Evolutionary conservation across 2,113 vertebrate genomes (phyloP).

Genomic region (Galbula dea): DNA sequence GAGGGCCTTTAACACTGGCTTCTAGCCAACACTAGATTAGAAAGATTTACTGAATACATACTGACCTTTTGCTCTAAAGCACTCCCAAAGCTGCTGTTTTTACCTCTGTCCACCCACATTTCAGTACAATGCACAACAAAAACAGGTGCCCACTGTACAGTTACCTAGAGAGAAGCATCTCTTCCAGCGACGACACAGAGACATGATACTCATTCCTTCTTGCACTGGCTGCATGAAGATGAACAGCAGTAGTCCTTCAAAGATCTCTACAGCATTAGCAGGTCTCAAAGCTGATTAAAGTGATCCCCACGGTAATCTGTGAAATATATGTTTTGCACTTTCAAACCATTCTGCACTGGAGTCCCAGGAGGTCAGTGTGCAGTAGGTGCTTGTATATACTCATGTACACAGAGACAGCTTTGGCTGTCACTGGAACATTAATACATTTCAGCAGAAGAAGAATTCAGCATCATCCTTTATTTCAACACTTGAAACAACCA

Average conservation of each 20-base stretch:
- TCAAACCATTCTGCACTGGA: slow-evolving; percentile 1
- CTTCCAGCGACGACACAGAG: slow-evolving; percentile 25
- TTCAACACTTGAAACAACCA: neutral
- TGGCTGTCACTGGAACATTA: neutral
- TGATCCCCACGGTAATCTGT: slow-evolving; percentile 63
- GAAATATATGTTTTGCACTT: slow-evolving; percentile 57
- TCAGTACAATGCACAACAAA: neutral
- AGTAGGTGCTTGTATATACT: neutral
- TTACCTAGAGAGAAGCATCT: slow-evolving; percentile 66
- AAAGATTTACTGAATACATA: slow-evolving; percentile 2
- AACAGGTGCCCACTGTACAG: neutral
- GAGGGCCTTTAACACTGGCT: neutral
- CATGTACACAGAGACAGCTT: neutral
- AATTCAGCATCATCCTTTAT: neutral
- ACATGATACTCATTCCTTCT: slow-evolving; percentile 2
- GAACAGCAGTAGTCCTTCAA: slow-evolving; percentile 1
- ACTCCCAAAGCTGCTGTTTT: neutral
- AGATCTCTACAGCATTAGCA: slow-evolving; percentile 51
- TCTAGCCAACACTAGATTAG: neutral
- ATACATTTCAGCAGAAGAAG: neutral
- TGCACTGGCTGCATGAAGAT: neutral
- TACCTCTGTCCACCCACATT: neutral
- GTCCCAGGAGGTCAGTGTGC: neutral
- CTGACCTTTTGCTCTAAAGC: slow-evolving; percentile 8
- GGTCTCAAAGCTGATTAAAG: slow-evolving; percentile 66